Evolutionary conservation across 1,140 invertebrate species (phyloP).

Genomic region (Eumeta japonica): DNA sequence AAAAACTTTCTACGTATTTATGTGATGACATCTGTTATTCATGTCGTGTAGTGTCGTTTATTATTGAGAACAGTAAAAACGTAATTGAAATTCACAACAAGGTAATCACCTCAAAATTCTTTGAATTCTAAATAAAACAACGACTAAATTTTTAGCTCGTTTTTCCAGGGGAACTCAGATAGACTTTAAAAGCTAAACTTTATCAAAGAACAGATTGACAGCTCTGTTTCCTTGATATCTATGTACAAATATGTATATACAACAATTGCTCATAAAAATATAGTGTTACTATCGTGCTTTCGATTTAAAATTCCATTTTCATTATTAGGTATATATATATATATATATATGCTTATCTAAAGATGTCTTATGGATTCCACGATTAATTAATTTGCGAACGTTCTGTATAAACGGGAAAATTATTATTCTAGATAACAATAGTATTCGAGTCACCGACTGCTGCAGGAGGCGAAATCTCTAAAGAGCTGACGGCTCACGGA

Average conservation of each 20-base stretch:
- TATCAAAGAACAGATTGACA: too few relatives aligned
- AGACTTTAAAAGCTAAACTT: too few relatives aligned
- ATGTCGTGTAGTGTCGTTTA: too few relatives aligned
- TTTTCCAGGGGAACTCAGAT: too few relatives aligned
- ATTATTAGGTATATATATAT: not conserved
- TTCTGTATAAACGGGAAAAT: conserved; percentile 4
- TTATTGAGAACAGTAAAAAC: too few relatives aligned
- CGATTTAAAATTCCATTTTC: not conserved
- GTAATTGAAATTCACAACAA: too few relatives aligned
- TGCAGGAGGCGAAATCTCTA: conserved; percentile 69
- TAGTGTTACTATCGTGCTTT: too few relatives aligned
- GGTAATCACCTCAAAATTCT: too few relatives aligned
- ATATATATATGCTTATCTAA: not conserved
- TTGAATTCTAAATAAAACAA: too few relatives aligned
- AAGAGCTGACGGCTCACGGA: conserved; percentile 84
- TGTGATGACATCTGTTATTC: not conserved
- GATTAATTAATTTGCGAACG: conserved; percentile 3
- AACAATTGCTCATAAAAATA: too few relatives aligned
- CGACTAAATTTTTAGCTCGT: too few relatives aligned
- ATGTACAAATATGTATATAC: not conserved
- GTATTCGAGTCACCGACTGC: conserved; percentile 86
- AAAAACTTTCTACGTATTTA: not conserved
- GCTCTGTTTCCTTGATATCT: too few relatives aligned
- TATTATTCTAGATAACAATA: conserved; percentile 80
- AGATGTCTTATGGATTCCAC: not conserved